Evolutionary conservation across 2,113 vertebrate species (phyloP), one percentile per base, ranked within the genome.

Genomic region (Meleagris gallopavo): DNA sequence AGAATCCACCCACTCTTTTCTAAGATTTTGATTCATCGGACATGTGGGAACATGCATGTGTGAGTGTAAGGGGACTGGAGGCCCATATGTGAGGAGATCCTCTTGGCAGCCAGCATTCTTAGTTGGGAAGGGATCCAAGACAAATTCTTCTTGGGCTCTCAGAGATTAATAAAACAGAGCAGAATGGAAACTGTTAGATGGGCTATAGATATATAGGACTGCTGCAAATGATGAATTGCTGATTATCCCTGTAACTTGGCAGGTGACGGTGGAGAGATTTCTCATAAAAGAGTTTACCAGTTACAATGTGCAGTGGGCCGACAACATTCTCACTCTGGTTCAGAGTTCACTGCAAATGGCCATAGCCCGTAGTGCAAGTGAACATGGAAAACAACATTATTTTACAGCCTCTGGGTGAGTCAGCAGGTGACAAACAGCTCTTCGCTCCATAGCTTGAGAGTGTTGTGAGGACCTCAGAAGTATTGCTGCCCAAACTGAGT

Each of bases 81-180:
- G 73, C 84, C 77, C 79, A 80, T 86, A 79, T 76, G 83, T 88
- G 85, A 93, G 74, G 88, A 88, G 91, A 90, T 94, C 61, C 77
- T 96, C 60, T 93, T 94, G 94, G 96, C 89, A 95, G 67, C n/a
- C 93, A 84, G 38, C 15, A 75, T 27, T 32, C 5, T 43, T 83
- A 71, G 91, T 95, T 0, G 21, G 94, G 89, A 95, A 96, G 45
- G 57, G 34, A 94, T 95, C 90, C 94, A 94, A 87, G 58, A 41
- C 55, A 91, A 74, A 81, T 57, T 16, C 70, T 86, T 76, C 84
- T 64, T 41, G 78, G 17, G 75, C 54, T 93, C 87, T 79, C 21
- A 40, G 60, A 77, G 87, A 81, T 88, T 94, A 91, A 96, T 94
- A 89, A 93, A 86, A 66, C 48, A 85, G 50, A 81, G 61, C 50